phyloP scores from a whole-genome alignment of 2,888 invertebrate species.

The Lepidocyrtinus sp. region DNA sequence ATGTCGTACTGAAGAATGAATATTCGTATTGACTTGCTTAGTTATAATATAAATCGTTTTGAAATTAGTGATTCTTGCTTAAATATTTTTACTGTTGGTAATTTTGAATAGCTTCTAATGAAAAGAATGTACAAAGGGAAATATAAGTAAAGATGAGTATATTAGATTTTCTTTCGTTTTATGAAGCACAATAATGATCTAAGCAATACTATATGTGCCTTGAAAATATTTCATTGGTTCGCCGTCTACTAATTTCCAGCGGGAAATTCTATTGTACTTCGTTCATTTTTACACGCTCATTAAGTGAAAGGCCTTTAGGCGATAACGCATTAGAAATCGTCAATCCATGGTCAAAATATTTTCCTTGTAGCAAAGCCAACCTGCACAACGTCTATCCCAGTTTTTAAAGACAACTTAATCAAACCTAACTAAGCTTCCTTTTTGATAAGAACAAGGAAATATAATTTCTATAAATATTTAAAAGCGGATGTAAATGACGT shows the following conservation, averaged over 20 bases:
- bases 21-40: no score
- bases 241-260: slow-evolving; percentile 37
- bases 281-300: slow-evolving; percentile 13
- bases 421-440: background rate
- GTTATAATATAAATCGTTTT: no score
- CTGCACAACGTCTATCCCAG: background rate
- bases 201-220: no score
- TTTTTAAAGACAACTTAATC: background rate
- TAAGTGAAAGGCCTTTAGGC: slow-evolving; percentile 27
- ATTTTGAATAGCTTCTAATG: no score
- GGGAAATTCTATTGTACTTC: background rate
- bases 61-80: no score
- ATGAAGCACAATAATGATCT: no score
- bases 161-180: no score
- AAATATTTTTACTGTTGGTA: no score
- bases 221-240: slow-evolving; percentile 18
- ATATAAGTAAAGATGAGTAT: no score
- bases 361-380: background rate
- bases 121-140: no score
- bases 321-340: background rate
- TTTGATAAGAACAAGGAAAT: background rate
- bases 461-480: background rate
- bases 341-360: background rate
- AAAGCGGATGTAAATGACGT: slow-evolving; percentile 4
- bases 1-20: no score